These are phyloP conservation scores for Epirrhoe tristata DNA, from an alignment of 2,888 invertebrate genomes.

Conservation along the genomic window DNA sequence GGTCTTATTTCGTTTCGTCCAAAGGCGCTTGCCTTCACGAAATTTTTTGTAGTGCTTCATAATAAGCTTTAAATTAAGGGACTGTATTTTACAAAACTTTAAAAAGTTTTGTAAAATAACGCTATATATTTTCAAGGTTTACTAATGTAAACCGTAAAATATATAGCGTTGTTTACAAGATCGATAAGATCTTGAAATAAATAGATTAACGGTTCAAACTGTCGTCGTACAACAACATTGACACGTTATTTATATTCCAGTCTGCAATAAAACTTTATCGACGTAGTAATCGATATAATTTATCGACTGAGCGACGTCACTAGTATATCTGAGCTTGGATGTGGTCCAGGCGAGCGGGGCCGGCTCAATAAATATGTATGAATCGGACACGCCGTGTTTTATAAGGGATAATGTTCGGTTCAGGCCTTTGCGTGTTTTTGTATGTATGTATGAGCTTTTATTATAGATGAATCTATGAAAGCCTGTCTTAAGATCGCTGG, in stretches of 20 bases:
- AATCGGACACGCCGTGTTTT: conserved; percentile 55
- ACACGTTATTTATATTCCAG: conserved; percentile 20
- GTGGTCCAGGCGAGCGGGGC: conserved; percentile 55
- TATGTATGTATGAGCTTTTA: neutral
- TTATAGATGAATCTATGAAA: neutral
- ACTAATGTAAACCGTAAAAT: neutral
- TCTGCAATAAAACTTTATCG: conserved; percentile 27
- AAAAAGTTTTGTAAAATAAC: no score
- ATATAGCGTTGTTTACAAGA: neutral
- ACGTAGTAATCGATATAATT: conserved; percentile 26
- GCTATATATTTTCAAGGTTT: no score
- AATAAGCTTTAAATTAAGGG: no score
- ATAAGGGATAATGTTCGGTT: conserved; percentile 39
- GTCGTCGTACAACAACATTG: conserved; percentile 13
- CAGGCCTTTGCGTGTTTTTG: conserved; percentile 3
- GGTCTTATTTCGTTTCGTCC: no score
- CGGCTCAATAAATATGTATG: conserved; percentile 71
- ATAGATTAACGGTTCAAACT: conserved; percentile 10
- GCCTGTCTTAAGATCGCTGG: neutral
- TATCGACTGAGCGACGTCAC: conserved; percentile 28
- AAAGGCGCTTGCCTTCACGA: no score
- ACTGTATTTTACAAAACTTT: no score
- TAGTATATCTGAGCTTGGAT: conserved; percentile 49
- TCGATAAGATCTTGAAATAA: conserved; percentile 10
- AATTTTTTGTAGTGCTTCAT: no score